Base-by-base conservation (phyloP, 2,113 vertebrate genomes). In the Bos indicus region DNA sequence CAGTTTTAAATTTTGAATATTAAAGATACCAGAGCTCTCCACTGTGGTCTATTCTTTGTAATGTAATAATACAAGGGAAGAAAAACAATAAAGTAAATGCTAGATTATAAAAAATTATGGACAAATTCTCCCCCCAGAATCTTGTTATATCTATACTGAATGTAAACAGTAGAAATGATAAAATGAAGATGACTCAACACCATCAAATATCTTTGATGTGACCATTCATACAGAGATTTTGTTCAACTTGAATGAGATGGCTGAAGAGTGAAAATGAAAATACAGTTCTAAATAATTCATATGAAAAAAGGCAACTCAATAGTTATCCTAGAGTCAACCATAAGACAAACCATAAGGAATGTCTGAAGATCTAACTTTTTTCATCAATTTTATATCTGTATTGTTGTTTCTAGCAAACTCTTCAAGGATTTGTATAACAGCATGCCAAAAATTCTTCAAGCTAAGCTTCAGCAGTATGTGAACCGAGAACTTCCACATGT, bases 1-100 rank as follows among this genome's bases (percentile, higher is more conserved):
- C 56, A 88, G 4, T 96, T 95, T 92, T 93, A 82, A 91, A 96
- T 96, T 97, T 94, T 74, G 74, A 96, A 64, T 97, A 89, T 96
- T 78, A 98, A 94, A 92, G 89, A 88, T 94, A 94, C 16, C 33
- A 94, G 14, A 89, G 67, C 12, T 67, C 2, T 77, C 6, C 85
- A 88, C 60, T 83, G 19, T 93, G 51, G 13, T 85, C 36, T 92
- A 17, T 67, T 95, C 30, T 60, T 89, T 94, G 23, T 77, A 80
- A 91, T 94, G 91, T 92, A 21, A 6, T 92, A 84, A 83, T 40
- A 82, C 10, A 36, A 74, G 23, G 3, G 12, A 40, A 64, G 12
- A 26, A 92, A 97, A 97, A 62, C 21, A 87, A 52, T 84, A n/a
- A 94, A 19, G 6, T 78, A 84, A 81, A 33, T 87, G 94, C 23